Evolutionary conservation across 2,797 vertebrate species (phyloP), one percentile per base, ranked within the genome.

Genomic region (Trematomus bernacchii): DNA sequence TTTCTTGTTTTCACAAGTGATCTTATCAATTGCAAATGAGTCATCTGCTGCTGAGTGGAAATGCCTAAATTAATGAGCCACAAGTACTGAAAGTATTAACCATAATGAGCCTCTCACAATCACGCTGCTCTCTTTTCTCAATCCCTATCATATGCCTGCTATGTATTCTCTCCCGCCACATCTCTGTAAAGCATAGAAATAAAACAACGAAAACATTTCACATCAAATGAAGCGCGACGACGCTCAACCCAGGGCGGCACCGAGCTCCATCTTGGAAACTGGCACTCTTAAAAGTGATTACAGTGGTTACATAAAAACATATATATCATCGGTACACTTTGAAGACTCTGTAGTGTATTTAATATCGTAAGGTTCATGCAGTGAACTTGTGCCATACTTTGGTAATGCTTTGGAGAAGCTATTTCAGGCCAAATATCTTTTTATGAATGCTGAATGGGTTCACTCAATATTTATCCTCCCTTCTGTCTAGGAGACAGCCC

Each of bases 121-220:
- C 75, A 86, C 53, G 73, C 73, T 59, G 72, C 78, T 73, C 79
- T 88, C 82, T 88, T 82, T 86, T 90, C 84, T 84, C 79, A 71
- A 79, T 83, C 86, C 81, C 66, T 42, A 67, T 90, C 85, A 75
- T 73, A 83, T 84, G 89, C 82, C 76, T 84, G 77, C 85, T 61
- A 73, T 87, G 89, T 79, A 80, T 89, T 89, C 73, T 74, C 78
- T 47, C 44, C 74, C 69, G 65, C 65, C 68, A 23, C 79, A 70
- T 87, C 77, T 87, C 79, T 90, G 81, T 70, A 54, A 61, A 66
- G 72, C 60, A 66, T 82, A 80, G 76, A 82, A 91, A 87, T 82
- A 71, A 87, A 91, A 89, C 87, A 86, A 91, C 72, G 84, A 86
- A 88, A 91, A 91, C 82, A 89, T 87, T 89, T 85, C 74, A 60